Conservation (phyloP, 2,113 vertebrate genomes). For the Amphiprion ocellaris region DNA sequence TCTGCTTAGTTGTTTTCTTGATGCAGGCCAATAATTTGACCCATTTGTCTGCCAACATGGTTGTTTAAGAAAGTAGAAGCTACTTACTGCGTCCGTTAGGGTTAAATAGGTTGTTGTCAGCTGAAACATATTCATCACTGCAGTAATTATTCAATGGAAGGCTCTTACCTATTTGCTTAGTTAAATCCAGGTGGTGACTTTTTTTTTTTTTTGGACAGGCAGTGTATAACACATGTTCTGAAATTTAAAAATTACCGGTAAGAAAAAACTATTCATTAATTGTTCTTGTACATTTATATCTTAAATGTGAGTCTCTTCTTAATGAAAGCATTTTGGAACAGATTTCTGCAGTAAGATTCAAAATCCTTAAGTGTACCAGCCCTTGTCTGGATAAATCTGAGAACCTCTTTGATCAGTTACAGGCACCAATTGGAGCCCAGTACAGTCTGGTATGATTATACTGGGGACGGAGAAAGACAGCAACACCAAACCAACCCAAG, state of each 20-base stretch:
- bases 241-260: background rate
- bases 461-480: conserved; percentile 68
- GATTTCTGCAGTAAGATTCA: background rate
- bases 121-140: too few species aligned
- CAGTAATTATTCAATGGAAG: too few species aligned
- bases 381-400: background rate
- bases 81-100: too few species aligned
- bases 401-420: conserved; percentile 53
- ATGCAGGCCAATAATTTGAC: too few species aligned
- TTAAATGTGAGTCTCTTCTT: background rate
- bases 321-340: background rate
- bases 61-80: too few species aligned
- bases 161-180: too few species aligned
- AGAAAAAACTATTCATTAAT: background rate
- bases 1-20: too few species aligned
- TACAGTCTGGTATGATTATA: conserved; percentile 84
- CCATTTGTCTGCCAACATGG: too few species aligned
- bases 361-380: background rate
- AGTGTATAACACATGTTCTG: background rate
- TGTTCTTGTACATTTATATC: background rate
- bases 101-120: too few species aligned
- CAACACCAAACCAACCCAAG: conserved; percentile 82
- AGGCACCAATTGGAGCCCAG: conserved; percentile 77
- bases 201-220: too few species aligned
- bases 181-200: too few species aligned